Base-by-base conservation (phyloP, 1,140 invertebrate species). In the Macrobrachium rosenbergii region DNA sequence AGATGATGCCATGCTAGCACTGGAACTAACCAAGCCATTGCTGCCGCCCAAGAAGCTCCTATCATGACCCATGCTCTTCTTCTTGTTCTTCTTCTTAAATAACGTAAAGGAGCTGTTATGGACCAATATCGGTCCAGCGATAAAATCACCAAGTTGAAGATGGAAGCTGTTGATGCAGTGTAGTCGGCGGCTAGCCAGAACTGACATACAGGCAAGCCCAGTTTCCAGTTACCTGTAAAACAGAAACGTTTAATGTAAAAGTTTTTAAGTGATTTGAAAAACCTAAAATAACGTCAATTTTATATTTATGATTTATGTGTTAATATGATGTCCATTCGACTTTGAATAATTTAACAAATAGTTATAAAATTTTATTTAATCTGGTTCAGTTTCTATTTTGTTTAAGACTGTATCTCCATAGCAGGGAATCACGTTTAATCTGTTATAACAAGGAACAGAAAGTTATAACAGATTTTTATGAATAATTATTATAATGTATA, bases 81-180 rank as follows among this genome's bases (percentile, higher is more conserved):
- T 86, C 94, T 94, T 7, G 94, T 95, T 82, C 94, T 89, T 90
- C 93, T 93, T 19, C 93, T 91, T 21, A 95, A 91, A 90, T 95
- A 95, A 80, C 93, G 92, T 2, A 95, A 90, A 43, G 94, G 94
- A 16, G 93, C 93, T 12, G 93, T 94, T 19, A 95, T 94, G 45
- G 94, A 94, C 93, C 93, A 94, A 89, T 90, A 90, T 14, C 92
- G 90, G 86, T 93, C 92, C 77, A 93, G 87, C 28, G 91, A 92
- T 12, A 93, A 89, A 17, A 93, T 92, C 76, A 94, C 94, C 67
- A 95, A 92, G 91, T 95, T 94, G 23, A 95, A 92, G 82, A 95
- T 95, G 77, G 94, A 94, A 3, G 94, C 94, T 3, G 94, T 95
- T 83, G 93, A 93, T 45, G 94, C 94, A 1, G 93, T 94, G 90